These are phyloP conservation scores for Lamellibrachia columna DNA, from an alignment of 2,888 invertebrate genomes.

Conservation along the genomic window DNA sequence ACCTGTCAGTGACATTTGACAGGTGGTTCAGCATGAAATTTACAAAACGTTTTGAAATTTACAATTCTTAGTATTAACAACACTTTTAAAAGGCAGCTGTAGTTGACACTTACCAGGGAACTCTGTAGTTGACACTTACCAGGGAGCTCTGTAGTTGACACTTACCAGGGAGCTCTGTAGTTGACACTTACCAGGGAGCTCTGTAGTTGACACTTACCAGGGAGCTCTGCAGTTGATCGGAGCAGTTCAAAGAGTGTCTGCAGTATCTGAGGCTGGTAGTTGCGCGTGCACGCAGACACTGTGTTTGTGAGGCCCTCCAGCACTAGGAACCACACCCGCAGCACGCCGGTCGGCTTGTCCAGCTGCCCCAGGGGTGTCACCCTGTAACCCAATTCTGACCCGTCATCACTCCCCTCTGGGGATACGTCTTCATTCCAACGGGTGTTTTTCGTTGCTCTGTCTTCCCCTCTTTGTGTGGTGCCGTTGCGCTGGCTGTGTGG, in stretches of 20 bases:
- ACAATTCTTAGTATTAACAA: no score
- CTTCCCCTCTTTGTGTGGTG: conserved; percentile 21
- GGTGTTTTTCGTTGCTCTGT: conserved; percentile 18
- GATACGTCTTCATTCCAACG: neutral
- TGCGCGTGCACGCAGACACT: conserved; percentile 76
- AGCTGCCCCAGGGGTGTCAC: conserved; percentile 47
- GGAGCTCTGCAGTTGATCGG: conserved; percentile 79
- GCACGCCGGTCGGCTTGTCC: conserved; percentile 71
- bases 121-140: no score
- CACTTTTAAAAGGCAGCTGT: no score
- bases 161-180: no score
- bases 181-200: neutral
- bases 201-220: conserved; percentile 67
- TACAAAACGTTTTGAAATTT: no score
- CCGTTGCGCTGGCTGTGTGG: neutral
- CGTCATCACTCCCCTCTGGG: conserved; percentile 17
- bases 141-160: no score
- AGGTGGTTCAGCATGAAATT: no score
- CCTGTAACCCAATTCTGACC: neutral
- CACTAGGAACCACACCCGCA: conserved; percentile 88
- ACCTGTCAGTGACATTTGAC: no score
- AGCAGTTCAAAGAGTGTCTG: conserved; percentile 88
- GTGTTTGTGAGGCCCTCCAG: conserved; percentile 78
- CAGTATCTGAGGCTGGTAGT: conserved; percentile 84
- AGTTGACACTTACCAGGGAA: no score